Base-by-base conservation (phyloP, 2,113 vertebrate species). In the Neogobius melanostomus region DNA sequence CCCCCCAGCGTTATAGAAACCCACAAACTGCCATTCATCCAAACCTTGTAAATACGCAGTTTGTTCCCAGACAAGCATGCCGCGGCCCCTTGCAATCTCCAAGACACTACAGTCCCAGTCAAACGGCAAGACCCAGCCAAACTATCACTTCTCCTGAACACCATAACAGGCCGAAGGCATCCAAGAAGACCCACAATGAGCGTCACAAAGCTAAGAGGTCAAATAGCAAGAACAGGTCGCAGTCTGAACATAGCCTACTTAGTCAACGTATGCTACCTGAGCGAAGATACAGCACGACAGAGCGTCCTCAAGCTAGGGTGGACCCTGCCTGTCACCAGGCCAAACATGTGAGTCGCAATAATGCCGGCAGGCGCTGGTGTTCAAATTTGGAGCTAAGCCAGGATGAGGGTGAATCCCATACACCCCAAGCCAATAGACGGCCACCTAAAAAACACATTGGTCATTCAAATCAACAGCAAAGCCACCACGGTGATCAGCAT, bases 321-420 rank as follows among this genome's bases (percentile, higher is more conserved):
- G 81, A 86, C 10, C 62, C 11, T 12, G 17, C 89, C 87, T 54
- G 90, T 83, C 74, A 69, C 68, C 86, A 85, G 54, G 66, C 68
- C 42, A 81, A 72, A 1, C 91, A 90, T 48, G 75, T 79, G 71
- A 69, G 46, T 14, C 67, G 53, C 72, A 73, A 64, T 73, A 77
- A 43, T 1, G 80, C 66, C 45, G 73, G 68, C 62, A 93, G 94
- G 1, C 94, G 93, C 48, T 96, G 96, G 95, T 92, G 92, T 74
- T 97, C 96, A 42, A 95, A 94, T 0, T 91, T 94, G 1, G 95
- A 97, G 88, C 94, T 97, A 70, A 94, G 93, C 80, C 93, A 93
- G 82, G 94, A 81, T 6, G 94, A 86, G 75, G 91, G 47, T 8
- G 88, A 91, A 64, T 65, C 15, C 17, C 80, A 7, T 1, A 57